Conservation (phyloP, 1,140 invertebrate species). For the Pseudomyrmex pallidus region DNA sequence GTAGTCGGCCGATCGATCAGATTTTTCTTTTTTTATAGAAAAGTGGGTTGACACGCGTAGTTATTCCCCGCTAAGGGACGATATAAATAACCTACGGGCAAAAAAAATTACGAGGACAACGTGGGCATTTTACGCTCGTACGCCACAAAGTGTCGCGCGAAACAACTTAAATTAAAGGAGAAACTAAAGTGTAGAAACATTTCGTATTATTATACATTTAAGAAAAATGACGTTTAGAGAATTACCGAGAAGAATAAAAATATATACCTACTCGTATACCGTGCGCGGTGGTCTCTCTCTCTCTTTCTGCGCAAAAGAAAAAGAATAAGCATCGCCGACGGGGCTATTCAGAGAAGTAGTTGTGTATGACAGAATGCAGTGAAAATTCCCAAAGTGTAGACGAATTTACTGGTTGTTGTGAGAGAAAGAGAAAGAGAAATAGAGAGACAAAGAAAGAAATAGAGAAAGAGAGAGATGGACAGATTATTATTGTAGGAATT, state of each 20-base stretch:
- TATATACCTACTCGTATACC: background rate
- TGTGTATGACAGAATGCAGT: too few species aligned
- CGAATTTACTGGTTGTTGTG: too few species aligned
- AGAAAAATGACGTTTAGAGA: background rate
- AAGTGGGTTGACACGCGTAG: constrained; percentile 52
- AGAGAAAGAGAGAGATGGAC: too few species aligned
- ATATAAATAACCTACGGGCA: constrained; percentile 52
- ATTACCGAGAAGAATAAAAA: constrained; percentile 2
- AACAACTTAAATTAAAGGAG: background rate
- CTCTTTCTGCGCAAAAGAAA: background rate
- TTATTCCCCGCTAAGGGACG: constrained; percentile 53
- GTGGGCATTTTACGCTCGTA: constrained; percentile 14
- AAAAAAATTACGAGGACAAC: constrained; percentile 59
- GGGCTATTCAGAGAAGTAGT: too few species aligned
- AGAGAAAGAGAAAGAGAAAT: too few species aligned
- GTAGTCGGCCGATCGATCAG: constrained; percentile 53
- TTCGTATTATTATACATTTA: too few species aligned
- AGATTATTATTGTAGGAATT: too few species aligned
- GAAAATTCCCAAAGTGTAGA: too few species aligned
- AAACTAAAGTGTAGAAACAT: background rate
- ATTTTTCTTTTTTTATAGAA: constrained; percentile 60
- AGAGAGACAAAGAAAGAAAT: too few species aligned
- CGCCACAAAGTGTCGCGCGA: background rate
- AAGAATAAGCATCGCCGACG: background rate
- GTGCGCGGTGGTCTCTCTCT: background rate